These are phyloP conservation scores for Monoplex corrugatus DNA, from an alignment of 2,888 invertebrate genomes.

Conservation along the genomic window DNA sequence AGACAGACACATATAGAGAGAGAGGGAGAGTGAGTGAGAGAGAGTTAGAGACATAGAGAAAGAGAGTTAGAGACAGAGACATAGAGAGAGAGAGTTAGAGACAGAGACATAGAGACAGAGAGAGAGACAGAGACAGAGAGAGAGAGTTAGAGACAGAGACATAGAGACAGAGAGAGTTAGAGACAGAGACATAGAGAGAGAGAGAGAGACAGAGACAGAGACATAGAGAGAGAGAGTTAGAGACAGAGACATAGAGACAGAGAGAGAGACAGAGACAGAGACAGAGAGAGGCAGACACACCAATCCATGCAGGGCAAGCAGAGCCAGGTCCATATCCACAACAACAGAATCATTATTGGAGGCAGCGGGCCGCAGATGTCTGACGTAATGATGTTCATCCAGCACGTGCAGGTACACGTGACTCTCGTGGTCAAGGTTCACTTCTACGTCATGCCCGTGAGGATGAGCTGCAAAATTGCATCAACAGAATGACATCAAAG, in stretches of 20 bases:
- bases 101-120: not conserved
- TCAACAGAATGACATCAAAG: not conserved
- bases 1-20: no score
- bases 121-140: not conserved
- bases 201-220: no score
- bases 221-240: no score
- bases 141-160: not conserved
- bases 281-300: not conserved
- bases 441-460: conserved; percentile 51
- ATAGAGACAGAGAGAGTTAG: not conserved
- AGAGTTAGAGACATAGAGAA: not conserved
- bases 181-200: no score
- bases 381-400: conserved; percentile 54
- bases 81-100: not conserved
- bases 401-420: conserved; percentile 54
- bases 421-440: conserved; percentile 53
- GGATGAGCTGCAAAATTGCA: conserved; percentile 51
- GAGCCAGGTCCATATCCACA: conserved; percentile 48
- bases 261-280: no score
- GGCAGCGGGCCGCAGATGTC: conserved; percentile 54
- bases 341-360: conserved; percentile 51
- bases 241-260: no score
- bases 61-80: not conserved
- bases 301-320: conserved; percentile 50
- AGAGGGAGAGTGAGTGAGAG: no score